Evolutionary conservation across 1,140 invertebrate species (phyloP), one percentile per base, ranked within the genome.

Genomic region (Portunus trituberculatus): DNA sequence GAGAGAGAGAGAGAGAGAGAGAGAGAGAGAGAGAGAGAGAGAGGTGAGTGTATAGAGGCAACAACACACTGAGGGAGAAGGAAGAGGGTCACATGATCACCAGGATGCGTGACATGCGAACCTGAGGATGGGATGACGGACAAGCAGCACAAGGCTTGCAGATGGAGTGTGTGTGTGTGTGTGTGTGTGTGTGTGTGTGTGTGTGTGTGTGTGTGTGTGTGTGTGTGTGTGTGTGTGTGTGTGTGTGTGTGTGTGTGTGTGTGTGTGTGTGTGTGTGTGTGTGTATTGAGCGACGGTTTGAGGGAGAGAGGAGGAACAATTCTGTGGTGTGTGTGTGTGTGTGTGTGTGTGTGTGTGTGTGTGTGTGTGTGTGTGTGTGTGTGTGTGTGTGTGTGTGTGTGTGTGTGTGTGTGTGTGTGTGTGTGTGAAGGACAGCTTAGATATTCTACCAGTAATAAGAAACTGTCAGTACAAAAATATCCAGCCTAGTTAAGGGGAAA

Each of bases 231-330:
- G 67, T 76, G 6, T 76, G 67, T 76, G 67, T 76, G 67, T 76
- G 67, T 76, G 67, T 76, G 67, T 76, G 67, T 76, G 67, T 76
- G 90, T 76, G 90, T 91, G 52, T 91, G 89, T 91, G 89, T 91
- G 89, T 91, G 89, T 91, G 89, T 90, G 88, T 90, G 88, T 59
- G 88, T 90, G 88, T 59, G 88, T 90, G 88, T 90, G 46, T 90
- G 88, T 29, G 46, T 67, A n/a, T 16, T 91, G 89, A 59, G 89
- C n/a, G 89, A 59, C n/a, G 28, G 89, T 90, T 10, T 48, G 88
- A 39, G 39, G n/a, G 88, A 39, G 39, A 10, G 32, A 14, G 39
- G 32, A 12, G 8, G 31, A 10, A 12, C 25, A 12, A 12, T 1
- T 28, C 4, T 29, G 83, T 28, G 82, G 82, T 28, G 83, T 6